Percentiles rank a stretch among this genome's conserved stretches.
These are phyloP conservation scores for Corythaeola cristata DNA, from an alignment of 2,113 vertebrate genomes.

Conservation along the genomic window DNA sequence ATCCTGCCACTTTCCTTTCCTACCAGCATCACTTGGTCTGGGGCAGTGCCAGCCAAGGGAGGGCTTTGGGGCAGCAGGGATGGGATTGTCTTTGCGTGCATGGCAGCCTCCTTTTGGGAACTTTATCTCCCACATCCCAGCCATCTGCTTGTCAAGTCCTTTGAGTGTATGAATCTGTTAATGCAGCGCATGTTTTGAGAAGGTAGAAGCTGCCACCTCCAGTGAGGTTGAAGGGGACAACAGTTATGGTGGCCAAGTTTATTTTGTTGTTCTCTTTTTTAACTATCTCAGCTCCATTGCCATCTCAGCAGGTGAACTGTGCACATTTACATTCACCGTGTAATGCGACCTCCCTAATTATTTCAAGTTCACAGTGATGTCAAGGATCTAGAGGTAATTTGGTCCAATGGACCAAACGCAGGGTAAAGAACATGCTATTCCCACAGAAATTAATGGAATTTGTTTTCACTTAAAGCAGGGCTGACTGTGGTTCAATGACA, in stretches of 20 bases:
- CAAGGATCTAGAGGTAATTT: background rate
- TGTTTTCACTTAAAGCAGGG: background rate
- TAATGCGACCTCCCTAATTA: background rate
- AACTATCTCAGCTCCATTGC: background rate
- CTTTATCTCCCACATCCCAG: background rate
- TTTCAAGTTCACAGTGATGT: background rate
- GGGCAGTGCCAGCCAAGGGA: background rate
- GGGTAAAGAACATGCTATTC: background rate
- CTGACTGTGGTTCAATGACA: slow-evolving; percentile 6
- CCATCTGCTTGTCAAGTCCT: background rate
- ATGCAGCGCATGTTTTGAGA: background rate
- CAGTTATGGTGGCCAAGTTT: background rate
- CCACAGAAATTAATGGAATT: background rate
- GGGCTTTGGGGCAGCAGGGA: background rate
- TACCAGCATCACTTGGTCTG: background rate
- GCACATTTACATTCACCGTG: background rate
- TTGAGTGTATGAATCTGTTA: background rate
- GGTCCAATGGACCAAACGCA: background rate
- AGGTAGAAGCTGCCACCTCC: background rate
- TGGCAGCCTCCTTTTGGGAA: background rate
- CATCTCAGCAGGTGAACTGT: background rate
- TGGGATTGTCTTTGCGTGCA: background rate
- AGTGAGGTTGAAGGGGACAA: background rate
- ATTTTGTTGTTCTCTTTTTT: background rate
- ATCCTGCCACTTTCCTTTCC: background rate